Base-by-base conservation (phyloP, 1,140 invertebrate genomes). In the Holcopasites calliopsidis region DNA sequence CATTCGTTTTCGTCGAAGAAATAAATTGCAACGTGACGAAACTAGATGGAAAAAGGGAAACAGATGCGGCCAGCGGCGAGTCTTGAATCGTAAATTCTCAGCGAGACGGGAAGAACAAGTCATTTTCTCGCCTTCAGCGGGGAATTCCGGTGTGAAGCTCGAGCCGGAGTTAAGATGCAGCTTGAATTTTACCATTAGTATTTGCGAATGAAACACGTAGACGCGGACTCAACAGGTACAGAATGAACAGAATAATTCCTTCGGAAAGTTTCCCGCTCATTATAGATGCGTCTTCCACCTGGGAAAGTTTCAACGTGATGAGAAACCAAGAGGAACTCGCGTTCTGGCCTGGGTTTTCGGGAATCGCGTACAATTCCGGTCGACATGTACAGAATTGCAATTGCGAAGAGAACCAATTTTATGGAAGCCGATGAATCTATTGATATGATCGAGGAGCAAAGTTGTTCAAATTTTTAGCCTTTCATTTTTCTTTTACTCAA, bases 151-250 rank as follows among this genome's bases (percentile, higher is more conserved):
- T 38, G 8, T 35, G 26, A 28, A 16, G 16, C 33, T 13, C 33
- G 35, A 13, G 21, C 28, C 26, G 16, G 33, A 62, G 35, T 62
- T 38, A 49, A 8, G 35, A 13, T n/a, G 23, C 13, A 18, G 16
- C 28, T 50, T 28, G 49, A 54, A 40, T 54, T 54, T 68, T 31
- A 21, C 23, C 35, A 54, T 68, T 55, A 52, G 31, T 55, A 23
- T 55, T 68, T 54, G 31, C 35, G 35, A 54, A 42, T 21, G 35
- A 54, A 23, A n/a, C 13, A 16, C 4, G 3, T 18, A 26, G 31
- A 2, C 18, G 4, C 6, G 4, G 44, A 47, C 23, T 71, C 69
- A 71, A 71, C 69, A 71, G 69, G 55, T 71, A 50, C 28, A 13
- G 13, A n/a, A n/a, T 18, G 8, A 18, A 33, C 28, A 23, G 52